Percentiles rank a stretch among this genome's conserved stretches.
phyloP scores from a whole-genome alignment of 2,797 vertebrate genomes.

The Tenualosa ilisha region DNA sequence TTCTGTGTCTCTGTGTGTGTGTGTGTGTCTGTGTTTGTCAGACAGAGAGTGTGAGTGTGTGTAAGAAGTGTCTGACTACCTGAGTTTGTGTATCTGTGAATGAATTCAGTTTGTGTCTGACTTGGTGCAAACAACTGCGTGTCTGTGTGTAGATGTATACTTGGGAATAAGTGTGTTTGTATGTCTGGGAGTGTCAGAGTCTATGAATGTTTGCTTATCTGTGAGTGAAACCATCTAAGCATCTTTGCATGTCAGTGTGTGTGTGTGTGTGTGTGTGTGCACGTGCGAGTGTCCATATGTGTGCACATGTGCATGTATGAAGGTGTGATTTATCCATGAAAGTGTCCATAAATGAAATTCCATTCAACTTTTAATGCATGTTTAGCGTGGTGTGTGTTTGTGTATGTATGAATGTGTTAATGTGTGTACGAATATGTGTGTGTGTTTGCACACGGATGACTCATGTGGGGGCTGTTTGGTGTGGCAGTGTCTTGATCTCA shows the following conservation, averaged over 20 bases:
- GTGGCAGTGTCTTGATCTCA: background rate
- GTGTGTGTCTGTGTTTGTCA: background rate
- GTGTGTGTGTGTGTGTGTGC: background rate
- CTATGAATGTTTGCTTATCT: background rate
- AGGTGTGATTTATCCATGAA: background rate
- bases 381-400: background rate
- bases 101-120: background rate
- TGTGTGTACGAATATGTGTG: background rate
- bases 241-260: background rate
- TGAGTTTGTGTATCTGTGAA: background rate
- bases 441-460: background rate
- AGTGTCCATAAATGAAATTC: too few relatives aligned
- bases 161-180: background rate
- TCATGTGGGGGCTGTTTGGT: conserved; percentile 12
- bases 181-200: background rate
- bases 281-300: background rate
- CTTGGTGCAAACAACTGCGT: background rate
- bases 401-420: background rate
- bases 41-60: background rate
- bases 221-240: background rate
- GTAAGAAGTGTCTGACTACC: background rate
- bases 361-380: too few relatives aligned
- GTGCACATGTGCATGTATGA: background rate
- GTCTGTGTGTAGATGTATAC: background rate
- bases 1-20: background rate